phyloP scores from a whole-genome alignment of 1,140 invertebrate species.

The Cydia amplana region DNA sequence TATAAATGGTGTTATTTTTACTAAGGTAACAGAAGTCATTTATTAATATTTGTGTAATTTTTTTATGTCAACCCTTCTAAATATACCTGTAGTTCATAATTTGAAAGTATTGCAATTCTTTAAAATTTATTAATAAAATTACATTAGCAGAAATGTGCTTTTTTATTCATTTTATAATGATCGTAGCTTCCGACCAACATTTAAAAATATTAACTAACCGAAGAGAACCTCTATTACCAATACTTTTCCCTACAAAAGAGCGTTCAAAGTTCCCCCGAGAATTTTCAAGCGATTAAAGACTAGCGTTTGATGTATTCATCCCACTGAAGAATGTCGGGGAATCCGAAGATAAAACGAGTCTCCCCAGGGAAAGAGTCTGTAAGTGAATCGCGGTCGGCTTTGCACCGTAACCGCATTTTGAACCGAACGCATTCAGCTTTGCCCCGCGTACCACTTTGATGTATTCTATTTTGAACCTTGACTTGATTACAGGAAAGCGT shows the following conservation, averaged over 20 bases:
- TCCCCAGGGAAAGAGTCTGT: constrained; percentile 34
- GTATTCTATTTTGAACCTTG: neutral
- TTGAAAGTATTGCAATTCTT: too few species aligned
- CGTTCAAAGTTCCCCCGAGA: constrained; percentile 12
- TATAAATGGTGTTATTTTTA: too few species aligned
- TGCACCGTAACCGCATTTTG: constrained; percentile 15
- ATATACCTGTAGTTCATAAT: too few species aligned
- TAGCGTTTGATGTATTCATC: constrained; percentile 48
- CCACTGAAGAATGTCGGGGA: constrained; percentile 36
- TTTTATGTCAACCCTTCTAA: too few species aligned
- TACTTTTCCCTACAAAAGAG: neutral
- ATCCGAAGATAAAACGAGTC: constrained; percentile 40
- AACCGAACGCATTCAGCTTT: neutral
- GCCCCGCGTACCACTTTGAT: neutral
- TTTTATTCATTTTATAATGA: too few species aligned
- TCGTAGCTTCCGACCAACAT: neutral
- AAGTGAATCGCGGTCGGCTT: constrained; percentile 35
- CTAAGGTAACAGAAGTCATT: too few species aligned
- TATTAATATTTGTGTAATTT: too few species aligned
- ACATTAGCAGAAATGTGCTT: too few species aligned
- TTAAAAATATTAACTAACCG: neutral
- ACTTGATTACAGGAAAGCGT: constrained; percentile 9
- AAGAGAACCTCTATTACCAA: constrained; percentile 6
- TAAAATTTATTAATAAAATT: neutral
- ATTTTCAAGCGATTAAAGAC: constrained; percentile 42